Conservation (phyloP, 2,888 invertebrate species). For the Erebia ligea region DNA sequence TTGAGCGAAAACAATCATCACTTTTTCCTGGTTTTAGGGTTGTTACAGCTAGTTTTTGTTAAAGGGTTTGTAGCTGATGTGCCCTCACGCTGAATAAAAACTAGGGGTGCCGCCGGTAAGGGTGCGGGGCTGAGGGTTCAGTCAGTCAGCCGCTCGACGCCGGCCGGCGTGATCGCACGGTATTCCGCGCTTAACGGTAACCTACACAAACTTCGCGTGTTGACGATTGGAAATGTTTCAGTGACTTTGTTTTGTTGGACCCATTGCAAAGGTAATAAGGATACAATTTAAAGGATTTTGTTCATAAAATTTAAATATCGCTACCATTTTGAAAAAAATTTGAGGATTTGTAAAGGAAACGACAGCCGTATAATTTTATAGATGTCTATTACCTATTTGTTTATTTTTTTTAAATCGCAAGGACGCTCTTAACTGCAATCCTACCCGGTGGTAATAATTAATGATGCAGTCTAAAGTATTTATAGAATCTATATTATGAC, state of each 20-base stretch:
- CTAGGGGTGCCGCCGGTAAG: slow-evolving; percentile 33
- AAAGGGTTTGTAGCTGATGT: slow-evolving; percentile 5
- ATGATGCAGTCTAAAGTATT: no score
- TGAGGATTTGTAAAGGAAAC: no score
- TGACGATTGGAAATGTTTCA: slow-evolving; percentile 36
- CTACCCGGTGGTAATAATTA: no score
- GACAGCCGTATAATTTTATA: no score
- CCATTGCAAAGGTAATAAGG: slow-evolving; percentile 23
- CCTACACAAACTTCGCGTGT: slow-evolving; percentile 39
- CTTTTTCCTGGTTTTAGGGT: not conserved
- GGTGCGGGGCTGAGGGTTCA: slow-evolving; percentile 50
- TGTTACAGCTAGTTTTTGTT: not conserved
- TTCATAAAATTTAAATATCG: not conserved
- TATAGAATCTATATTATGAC: no score
- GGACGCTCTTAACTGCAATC: no score
- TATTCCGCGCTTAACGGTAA: slow-evolving; percentile 18
- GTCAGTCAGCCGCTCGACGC: slow-evolving; percentile 68
- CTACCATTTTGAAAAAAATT: not conserved
- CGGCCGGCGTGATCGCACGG: slow-evolving; percentile 45
- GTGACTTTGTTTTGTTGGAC: slow-evolving; percentile 32
- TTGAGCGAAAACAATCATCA: no score
- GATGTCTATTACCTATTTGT: no score
- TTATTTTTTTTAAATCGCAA: no score
- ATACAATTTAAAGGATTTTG: not conserved
- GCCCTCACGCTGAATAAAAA: slow-evolving; percentile 24